Base-by-base conservation (phyloP, 2,113 vertebrate genomes). In the Lasiurus borealis region DNA sequence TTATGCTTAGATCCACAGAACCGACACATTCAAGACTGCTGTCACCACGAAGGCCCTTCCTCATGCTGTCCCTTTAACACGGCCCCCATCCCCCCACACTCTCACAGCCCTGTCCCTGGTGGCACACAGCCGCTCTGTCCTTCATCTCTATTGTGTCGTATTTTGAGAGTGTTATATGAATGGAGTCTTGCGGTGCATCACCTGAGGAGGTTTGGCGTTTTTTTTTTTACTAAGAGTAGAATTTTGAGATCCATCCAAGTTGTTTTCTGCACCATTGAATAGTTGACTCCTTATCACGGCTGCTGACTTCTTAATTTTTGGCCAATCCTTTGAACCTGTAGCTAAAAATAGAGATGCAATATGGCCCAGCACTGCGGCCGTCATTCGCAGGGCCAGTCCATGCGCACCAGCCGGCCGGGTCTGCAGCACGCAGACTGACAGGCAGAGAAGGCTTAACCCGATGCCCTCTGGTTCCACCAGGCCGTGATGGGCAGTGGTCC, bases 301-400 rank as follows among this genome's bases (percentile, higher is more conserved):
- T 46, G n/a, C 40, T 21, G 25, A 76, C 76, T 86, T 84, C 27
- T 92, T 68, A 25, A 29, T 27, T 72, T 66, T 91, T 71, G 87
- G 89, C 29, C 69, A 69, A 2, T 27, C 29, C 2, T 46, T 52
- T 50, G 46, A 40, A 77, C 29, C 7, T 1, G 13, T 19, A 68
- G 23, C 19, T 75, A n/a, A 80, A 64, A 78, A 64, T 59, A 77
- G 66, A 86, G 88, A 46, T 92, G n/a, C 46, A 73, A 27, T 40
- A 40, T 6, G 23, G 6, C 23, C 25, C 11, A 0, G 59, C 48
- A 18, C 83, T 50, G 54, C 50, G 64, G 25, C n/a, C 7, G 44
- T 73, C n/a, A 34, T 68, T 77, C 9, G 62, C 2, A 3, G 52
- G 36, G 31, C 62, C 16, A 6, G n/a, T 48, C 18, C n/a, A 16